Evolutionary conservation across 2,797 vertebrate genomes (phyloP), one percentile per base, ranked within the genome.

Genomic region (Borostomias antarcticus): DNA sequence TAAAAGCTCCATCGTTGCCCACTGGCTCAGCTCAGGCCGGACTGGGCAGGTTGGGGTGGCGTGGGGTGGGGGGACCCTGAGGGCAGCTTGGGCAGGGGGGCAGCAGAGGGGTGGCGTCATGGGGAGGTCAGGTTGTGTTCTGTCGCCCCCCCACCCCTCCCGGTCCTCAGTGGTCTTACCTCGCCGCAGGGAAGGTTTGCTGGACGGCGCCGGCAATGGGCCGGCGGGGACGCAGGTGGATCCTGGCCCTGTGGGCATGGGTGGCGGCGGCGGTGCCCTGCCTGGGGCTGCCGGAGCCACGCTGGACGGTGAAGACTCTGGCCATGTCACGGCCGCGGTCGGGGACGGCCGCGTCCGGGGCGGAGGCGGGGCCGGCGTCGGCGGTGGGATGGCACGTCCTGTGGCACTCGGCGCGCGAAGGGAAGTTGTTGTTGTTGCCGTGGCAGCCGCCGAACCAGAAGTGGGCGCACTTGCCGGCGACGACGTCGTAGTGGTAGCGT

Each of bases 361-460:
- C 13, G 64, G 76, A 37, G 68, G 19, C 0, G 33, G 40, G 0
- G 77, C 23, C 0, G 6, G 53, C 51, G n/a, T n/a, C n/a, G n/a
- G n/a, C n/a, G n/a, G n/a, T n/a, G n/a, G n/a, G n/a, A n/a, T 25
- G 83, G 78, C 98, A 99, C 0, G 35, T 76, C 70, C 62, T 77
- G 88, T 94, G 86, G 82, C 98, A 99, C 64, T 95, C 95, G 1
- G 89, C 91, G 69, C 91, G 90, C 0, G 92, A 92, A 64, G 81
- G 65, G 60, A 98, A 99, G 90, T 93, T 98, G 84, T 99, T 99
- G 80, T 74, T 90, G 57, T 98, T 99, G 70, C 97, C 97, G 0
- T 96, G 91, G 83, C 98, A 99, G 59, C 94, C 88, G 0, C 98
- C 96, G 0, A 93, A 98, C 98, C 97, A 99, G 87, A 99, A 99